These are phyloP conservation scores for Acronicta aceris DNA, from an alignment of 2,888 invertebrate genomes.

Conservation along the genomic window DNA sequence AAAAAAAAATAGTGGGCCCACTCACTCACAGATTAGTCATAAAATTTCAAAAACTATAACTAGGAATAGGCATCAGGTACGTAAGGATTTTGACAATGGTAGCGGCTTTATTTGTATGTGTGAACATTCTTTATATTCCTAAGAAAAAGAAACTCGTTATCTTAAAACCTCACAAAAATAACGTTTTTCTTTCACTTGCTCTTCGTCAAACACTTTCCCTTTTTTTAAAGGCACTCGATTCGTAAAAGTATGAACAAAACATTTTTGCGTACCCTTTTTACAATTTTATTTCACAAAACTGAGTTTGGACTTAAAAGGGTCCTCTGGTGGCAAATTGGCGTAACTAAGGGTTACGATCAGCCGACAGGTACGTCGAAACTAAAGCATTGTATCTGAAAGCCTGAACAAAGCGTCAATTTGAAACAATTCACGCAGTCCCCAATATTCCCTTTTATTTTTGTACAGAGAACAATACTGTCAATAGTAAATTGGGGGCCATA, in stretches of 20 bases:
- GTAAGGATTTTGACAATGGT: too few relatives aligned
- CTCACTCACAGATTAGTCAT: too few relatives aligned
- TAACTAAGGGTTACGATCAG: slow-evolving; percentile 28
- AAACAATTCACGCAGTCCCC: slow-evolving; percentile 15
- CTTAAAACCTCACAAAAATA: slow-evolving; percentile 4
- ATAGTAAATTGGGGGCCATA: background rate
- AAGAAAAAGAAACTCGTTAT: background rate
- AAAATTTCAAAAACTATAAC: too few relatives aligned
- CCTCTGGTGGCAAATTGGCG: slow-evolving; percentile 37
- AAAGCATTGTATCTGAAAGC: slow-evolving; percentile 10
- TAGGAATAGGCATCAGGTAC: too few relatives aligned
- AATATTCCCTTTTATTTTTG: slow-evolving; percentile 2
- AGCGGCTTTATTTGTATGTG: too few relatives aligned
- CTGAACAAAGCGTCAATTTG: slow-evolving; percentile 42
- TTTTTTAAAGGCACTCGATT: slow-evolving; percentile 29
- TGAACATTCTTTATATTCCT: too few relatives aligned
- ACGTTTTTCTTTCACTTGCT: slow-evolving; percentile 19
- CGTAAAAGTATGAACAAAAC: slow-evolving; percentile 28
- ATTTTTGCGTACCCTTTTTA: slow-evolving; percentile 33
- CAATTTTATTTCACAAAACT: slow-evolving; percentile 34
- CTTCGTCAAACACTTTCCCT: slow-evolving; percentile 29
- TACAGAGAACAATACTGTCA: slow-evolving; percentile 8
- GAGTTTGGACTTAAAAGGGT: slow-evolving; percentile 32
- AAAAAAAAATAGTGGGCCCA: too few relatives aligned
- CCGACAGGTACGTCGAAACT: slow-evolving; percentile 16